Percentiles rank a stretch among this genome's conserved stretches.
Conservation (phyloP, 2,888 invertebrate genomes). For the Caenorhabditis drosophilae region DNA sequence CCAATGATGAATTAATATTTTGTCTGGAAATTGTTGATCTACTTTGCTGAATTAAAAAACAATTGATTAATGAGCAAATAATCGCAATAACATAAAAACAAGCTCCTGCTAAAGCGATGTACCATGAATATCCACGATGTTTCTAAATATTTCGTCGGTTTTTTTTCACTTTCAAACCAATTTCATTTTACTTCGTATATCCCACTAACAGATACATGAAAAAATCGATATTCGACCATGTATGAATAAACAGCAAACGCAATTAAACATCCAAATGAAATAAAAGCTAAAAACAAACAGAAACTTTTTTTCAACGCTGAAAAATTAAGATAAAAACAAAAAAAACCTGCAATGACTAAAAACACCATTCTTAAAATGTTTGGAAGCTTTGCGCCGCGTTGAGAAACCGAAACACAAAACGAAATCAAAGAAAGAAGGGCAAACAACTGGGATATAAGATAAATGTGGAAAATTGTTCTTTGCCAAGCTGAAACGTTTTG, state of each 20-base stretch:
- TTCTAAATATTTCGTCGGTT: constrained; percentile 46
- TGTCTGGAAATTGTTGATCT: constrained; percentile 25
- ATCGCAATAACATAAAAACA: constrained; percentile 42
- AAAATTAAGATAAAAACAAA: not conserved
- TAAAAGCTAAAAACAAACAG: constrained; percentile 39
- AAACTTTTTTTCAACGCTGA: not conserved
- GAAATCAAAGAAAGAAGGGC: constrained; percentile 59
- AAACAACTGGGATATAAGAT: constrained; percentile 57
- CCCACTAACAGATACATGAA: constrained; percentile 65
- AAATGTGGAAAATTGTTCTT: constrained; percentile 58
- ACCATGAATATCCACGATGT: constrained; percentile 65
- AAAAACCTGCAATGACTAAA: constrained; percentile 23
- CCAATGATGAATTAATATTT: constrained; percentile 31
- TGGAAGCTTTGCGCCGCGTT: constrained; percentile 13
- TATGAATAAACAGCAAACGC: constrained; percentile 61
- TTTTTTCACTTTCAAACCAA: not conserved
- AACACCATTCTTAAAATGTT: constrained; percentile 21
- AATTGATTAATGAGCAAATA: constrained; percentile 10
- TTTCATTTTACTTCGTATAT: constrained; percentile 60
- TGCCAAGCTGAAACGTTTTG: constrained; percentile 61
- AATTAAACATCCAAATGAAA: constrained; percentile 46
- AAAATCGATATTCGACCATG: constrained; percentile 68
- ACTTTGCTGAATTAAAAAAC: no score
- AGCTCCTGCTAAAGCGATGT: constrained; percentile 52
- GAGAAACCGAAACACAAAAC: constrained; percentile 54